A percentile compares a stretch with the other conserved stretches of the same genome.
Conservation (phyloP, 2,113 vertebrate species). For the Mobula hypostoma region DNA sequence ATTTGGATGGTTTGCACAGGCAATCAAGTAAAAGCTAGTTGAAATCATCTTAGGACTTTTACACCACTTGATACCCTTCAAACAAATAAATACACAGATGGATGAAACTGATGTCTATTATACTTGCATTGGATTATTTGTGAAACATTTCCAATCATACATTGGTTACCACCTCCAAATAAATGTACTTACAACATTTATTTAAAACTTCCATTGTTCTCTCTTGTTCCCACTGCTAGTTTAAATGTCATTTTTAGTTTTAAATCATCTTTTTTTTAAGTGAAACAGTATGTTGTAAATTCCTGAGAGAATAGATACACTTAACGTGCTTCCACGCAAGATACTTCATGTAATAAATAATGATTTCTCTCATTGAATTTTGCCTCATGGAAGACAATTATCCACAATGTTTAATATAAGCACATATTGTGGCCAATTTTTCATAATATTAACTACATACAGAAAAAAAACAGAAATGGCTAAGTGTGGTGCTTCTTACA, state of each 20-base stretch:
- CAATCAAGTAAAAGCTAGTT: neutral
- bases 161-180: neutral
- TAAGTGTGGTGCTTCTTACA: neutral
- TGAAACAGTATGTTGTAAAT: neutral
- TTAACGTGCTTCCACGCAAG: neutral
- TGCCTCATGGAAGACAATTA: neutral
- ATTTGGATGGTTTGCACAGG: neutral
- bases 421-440: neutral
- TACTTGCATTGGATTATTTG: neutral
- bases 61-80: neutral
- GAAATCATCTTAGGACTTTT: neutral
- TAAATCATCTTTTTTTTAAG: constrained; percentile 10
- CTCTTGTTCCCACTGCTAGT: neutral
- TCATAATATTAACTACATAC: neutral
- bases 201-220: neutral
- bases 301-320: neutral
- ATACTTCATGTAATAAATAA: neutral
- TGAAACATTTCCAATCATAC: neutral
- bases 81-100: neutral
- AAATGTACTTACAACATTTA: neutral
- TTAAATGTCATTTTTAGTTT: constrained; percentile 13
- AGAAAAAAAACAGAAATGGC: neutral
- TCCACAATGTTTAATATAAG: neutral
- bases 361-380: neutral
- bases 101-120: neutral